These are phyloP conservation scores for Laothoe populi DNA, from an alignment of 2,888 invertebrate species.

Conservation along the genomic window DNA sequence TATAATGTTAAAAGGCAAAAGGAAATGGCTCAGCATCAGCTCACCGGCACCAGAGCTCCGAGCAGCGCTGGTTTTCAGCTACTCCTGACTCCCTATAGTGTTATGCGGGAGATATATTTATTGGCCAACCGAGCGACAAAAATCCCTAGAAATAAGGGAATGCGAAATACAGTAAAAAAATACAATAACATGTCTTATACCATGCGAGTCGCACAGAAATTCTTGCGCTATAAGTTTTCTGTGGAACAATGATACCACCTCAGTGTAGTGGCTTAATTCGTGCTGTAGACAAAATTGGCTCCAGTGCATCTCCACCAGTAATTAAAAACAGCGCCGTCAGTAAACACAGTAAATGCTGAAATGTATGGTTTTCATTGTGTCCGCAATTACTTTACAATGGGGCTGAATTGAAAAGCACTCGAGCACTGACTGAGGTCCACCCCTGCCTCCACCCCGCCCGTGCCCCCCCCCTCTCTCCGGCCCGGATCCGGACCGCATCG, in stretches of 20 bases:
- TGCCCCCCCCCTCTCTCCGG: background rate
- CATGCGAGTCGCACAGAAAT: too few relatives aligned
- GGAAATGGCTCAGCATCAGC: too few relatives aligned
- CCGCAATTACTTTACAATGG: slow-evolving; percentile 54
- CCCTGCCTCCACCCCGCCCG: slow-evolving; percentile 10
- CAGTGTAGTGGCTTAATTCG: background rate
- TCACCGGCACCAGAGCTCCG: too few relatives aligned
- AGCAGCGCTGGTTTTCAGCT: too few relatives aligned
- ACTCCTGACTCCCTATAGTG: too few relatives aligned
- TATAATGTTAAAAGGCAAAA: too few relatives aligned
- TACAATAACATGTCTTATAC: too few relatives aligned
- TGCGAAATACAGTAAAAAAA: too few relatives aligned
- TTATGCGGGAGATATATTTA: too few relatives aligned
- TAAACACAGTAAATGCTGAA: slow-evolving; percentile 36
- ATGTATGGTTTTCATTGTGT: slow-evolving; percentile 51
- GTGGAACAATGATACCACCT: background rate
- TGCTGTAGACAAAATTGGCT: background rate
- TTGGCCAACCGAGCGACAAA: too few relatives aligned
- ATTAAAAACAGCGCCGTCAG: slow-evolving; percentile 36
- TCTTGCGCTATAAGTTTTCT: background rate
- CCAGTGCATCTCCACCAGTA: background rate
- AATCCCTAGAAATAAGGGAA: too few relatives aligned
- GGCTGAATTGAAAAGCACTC: slow-evolving; percentile 53
- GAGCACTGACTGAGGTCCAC: slow-evolving; percentile 35
- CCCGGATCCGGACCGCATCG: slow-evolving; percentile 3